Conservation (phyloP, 2,113 vertebrate genomes). For the Sylvietta virens region DNA sequence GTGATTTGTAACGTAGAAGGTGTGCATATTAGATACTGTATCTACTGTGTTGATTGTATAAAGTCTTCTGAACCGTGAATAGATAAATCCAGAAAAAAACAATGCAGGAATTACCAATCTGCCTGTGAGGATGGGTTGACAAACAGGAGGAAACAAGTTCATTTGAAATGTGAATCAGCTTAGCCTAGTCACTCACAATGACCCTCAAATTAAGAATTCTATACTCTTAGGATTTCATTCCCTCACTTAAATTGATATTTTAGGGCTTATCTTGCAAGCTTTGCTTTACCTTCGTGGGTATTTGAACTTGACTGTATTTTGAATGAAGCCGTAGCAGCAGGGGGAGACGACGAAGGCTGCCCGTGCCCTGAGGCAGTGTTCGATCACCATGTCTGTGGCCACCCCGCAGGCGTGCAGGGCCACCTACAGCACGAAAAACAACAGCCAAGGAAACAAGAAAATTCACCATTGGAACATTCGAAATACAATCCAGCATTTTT, state of each 20-base stretch:
- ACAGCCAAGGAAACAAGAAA: not conserved
- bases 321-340: constrained; percentile 97
- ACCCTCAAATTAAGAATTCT: not conserved
- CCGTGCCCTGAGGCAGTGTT: constrained; percentile 81
- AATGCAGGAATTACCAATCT: not conserved
- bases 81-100: not conserved
- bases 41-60: not conserved
- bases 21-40: not conserved
- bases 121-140: not conserved
- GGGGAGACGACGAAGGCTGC: constrained; percentile 91
- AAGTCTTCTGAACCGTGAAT: not conserved
- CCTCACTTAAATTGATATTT: not conserved
- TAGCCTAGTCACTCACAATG: not conserved
- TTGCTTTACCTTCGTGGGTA: constrained; percentile 88
- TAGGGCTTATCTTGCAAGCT: not conserved
- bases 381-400: constrained; percentile 96
- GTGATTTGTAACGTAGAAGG: not conserved
- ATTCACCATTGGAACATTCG: not conserved
- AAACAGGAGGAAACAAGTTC: not conserved
- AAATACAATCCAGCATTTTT: not conserved
- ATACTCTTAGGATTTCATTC: not conserved
- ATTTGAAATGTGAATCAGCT: not conserved
- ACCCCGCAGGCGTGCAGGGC: constrained; percentile 95
- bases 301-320: constrained; percentile 90
- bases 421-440: constrained; percentile 73